Evolutionary conservation across 2,888 invertebrate genomes (phyloP).

Genomic region (Hanleya hanleyi): DNA sequence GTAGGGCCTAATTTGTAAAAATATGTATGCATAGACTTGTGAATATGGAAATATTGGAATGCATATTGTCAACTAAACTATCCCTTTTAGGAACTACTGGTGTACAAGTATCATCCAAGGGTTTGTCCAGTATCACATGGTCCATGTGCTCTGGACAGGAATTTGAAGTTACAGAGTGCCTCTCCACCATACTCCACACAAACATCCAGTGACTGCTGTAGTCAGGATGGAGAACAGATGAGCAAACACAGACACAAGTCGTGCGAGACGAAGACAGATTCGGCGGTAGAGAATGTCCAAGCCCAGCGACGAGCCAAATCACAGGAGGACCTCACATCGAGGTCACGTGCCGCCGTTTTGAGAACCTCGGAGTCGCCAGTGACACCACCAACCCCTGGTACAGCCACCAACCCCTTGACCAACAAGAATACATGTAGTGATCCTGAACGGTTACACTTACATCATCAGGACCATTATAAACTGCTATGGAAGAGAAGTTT

Average conservation of each 20-base stretch:
- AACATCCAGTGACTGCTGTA: neutral
- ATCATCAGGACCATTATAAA: constrained; percentile 38
- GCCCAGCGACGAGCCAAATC: constrained; percentile 46
- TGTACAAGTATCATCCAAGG: constrained; percentile 58
- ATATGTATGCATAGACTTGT: no score
- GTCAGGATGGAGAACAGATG: constrained; percentile 10
- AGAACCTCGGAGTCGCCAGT: neutral
- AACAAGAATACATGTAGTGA: constrained; percentile 7
- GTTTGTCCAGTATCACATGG: no score
- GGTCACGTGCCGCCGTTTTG: neutral
- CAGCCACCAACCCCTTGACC: neutral
- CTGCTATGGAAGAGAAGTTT: constrained; percentile 76
- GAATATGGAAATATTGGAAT: neutral
- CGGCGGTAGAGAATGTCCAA: constrained; percentile 14
- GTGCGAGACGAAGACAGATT: constrained; percentile 20
- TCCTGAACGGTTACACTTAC: neutral
- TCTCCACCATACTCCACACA: neutral
- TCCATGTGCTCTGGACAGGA: no score
- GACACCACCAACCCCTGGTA: neutral
- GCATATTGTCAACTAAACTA: constrained; percentile 14
- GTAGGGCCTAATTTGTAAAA: no score
- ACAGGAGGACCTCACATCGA: constrained; percentile 45
- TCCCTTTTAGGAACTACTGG: constrained; percentile 60
- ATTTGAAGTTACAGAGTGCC: no score
- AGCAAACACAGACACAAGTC: constrained; percentile 29